A percentile compares a stretch with the other conserved stretches of the same genome.
Evolutionary conservation across 1,140 invertebrate genomes (phyloP).

Genomic region (Aphelinus atriplicis): DNA sequence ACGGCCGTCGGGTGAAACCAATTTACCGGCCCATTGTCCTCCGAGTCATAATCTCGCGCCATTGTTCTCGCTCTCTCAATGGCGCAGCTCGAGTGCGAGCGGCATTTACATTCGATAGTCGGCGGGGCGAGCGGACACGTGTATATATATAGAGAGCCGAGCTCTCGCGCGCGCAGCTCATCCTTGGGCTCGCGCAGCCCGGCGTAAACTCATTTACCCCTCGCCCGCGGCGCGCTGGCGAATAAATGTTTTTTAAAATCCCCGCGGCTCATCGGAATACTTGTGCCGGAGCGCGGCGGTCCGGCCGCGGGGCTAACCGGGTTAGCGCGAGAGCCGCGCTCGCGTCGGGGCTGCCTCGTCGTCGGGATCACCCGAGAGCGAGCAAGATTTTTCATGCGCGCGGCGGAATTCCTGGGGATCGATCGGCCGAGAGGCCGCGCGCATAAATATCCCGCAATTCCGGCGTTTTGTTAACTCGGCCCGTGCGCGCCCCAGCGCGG

Average conservation of each 20-base stretch:
- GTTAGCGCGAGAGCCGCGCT: neutral
- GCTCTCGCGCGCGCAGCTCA: no score
- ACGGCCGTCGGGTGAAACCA: constrained; percentile 3
- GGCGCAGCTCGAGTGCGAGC: neutral
- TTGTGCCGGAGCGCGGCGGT: neutral
- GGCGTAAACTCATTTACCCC: neutral
- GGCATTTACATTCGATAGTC: constrained; percentile 23
- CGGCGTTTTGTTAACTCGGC: no score
- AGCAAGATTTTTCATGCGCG: neutral
- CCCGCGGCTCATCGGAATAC: constrained; percentile 4
- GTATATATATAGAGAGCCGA: no score
- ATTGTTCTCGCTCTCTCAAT: neutral
- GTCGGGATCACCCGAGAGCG: no score
- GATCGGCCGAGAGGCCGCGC: no score
- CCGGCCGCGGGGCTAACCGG: neutral
- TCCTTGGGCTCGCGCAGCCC: no score
- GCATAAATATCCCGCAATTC: neutral
- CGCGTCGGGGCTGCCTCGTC: neutral
- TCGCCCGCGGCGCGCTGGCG: neutral
- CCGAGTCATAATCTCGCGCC: constrained; percentile 29
- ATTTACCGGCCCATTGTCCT: constrained; percentile 25
- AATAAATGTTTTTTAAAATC: constrained; percentile 13
- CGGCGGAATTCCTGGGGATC: neutral
- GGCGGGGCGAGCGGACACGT: no score
- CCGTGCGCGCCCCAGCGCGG: no score